Evolutionary conservation across 2,113 vertebrate genomes (phyloP).

Genomic region (Pyrgilauda ruficollis): DNA sequence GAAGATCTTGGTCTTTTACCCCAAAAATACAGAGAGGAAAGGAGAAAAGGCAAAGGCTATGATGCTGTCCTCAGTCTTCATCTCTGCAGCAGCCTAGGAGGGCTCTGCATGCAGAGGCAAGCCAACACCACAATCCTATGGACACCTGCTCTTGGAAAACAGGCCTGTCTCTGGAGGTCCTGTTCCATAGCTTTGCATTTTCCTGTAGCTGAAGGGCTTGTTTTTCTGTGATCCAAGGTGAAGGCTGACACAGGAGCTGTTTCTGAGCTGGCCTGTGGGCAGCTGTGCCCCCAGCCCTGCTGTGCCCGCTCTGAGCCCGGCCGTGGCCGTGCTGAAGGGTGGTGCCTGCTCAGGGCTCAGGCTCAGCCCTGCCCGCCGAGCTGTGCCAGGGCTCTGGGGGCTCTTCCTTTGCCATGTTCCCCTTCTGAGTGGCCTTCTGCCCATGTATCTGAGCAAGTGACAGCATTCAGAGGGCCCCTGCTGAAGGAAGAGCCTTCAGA

Average conservation of each 20-base stretch:
- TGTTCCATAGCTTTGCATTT: neutral
- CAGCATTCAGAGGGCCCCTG: neutral
- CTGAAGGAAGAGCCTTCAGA: neutral
- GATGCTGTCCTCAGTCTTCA: neutral
- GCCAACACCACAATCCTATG: accelerated
- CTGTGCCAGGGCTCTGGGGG: neutral
- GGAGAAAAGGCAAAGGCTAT: neutral
- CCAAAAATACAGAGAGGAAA: neutral
- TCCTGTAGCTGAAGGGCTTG: neutral
- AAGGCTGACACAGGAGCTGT: neutral
- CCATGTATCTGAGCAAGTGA: accelerated
- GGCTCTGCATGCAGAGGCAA: neutral
- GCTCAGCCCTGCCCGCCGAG: accelerated
- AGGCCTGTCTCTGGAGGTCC: neutral
- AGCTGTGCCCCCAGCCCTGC: neutral
- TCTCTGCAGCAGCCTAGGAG: neutral
- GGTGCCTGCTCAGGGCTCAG: neutral
- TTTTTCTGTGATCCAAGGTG: neutral
- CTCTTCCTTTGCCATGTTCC: accelerated
- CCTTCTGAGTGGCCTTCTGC: neutral
- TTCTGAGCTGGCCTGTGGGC: neutral
- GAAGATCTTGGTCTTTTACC: neutral
- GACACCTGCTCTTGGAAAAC: neutral
- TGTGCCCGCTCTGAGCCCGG: neutral
- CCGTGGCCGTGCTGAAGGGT: neutral